Evolutionary conservation across 2,797 vertebrate genomes (phyloP).

Genomic region (Dipus sagitta): DNA sequence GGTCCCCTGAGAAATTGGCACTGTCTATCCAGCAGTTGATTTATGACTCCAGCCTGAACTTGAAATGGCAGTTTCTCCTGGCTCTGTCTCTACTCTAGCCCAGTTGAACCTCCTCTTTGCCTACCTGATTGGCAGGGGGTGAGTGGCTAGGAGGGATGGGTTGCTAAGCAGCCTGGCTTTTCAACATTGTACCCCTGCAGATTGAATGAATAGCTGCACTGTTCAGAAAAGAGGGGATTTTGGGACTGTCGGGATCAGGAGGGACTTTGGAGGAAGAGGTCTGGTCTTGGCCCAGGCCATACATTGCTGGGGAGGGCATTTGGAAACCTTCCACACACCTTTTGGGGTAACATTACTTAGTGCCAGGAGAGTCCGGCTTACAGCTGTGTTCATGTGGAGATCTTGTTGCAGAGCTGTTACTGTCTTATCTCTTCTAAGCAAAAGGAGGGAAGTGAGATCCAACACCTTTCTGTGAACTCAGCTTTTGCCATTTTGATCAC

Average conservation of each 20-base stretch:
- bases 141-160: neutral
- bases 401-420: neutral
- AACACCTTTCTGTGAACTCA: neutral
- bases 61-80: constrained; percentile 47
- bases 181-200: constrained; percentile 67
- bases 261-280: neutral
- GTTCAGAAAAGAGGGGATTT: constrained; percentile 81
- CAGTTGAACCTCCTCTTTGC: constrained; percentile 46
- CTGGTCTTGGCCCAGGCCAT: neutral
- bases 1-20: constrained; percentile 58
- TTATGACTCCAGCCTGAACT: constrained; percentile 62
- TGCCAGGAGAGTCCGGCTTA: neutral
- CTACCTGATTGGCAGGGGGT: constrained; percentile 79
- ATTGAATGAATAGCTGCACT: constrained; percentile 85
- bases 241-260: constrained; percentile 42
- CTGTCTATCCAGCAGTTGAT: constrained; percentile 67
- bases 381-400: fast-evolving
- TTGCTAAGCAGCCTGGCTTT: constrained; percentile 82
- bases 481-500: neutral
- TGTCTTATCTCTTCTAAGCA: neutral
- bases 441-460: neutral
- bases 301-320: neutral
- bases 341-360: neutral
- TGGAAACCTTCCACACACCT: neutral
- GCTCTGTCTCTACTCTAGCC: neutral